A percentile compares a stretch with the other conserved stretches of the same genome.
Conservation (phyloP, 2,113 vertebrate species). For the Rhinopomastus cyanomelas region DNA sequence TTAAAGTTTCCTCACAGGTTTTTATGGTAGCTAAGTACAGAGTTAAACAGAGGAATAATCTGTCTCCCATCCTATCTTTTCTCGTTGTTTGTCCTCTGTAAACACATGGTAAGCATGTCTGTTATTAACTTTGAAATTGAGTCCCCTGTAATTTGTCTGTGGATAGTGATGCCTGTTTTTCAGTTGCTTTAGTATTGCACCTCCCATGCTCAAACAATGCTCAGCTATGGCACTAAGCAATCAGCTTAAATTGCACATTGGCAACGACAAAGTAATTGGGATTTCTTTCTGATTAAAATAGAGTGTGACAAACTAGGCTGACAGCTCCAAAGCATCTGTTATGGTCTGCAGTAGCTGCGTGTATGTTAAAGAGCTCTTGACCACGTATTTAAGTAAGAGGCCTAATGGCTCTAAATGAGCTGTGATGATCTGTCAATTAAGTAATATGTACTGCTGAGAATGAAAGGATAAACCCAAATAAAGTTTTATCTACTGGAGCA, state of each 20-base stretch:
- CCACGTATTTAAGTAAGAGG: background rate
- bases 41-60: slow-evolving; percentile 11
- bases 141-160: slow-evolving; percentile 1
- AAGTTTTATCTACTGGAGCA: background rate
- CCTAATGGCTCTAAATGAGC: background rate
- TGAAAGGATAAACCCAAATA: background rate
- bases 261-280: background rate
- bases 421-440: slow-evolving; percentile 1
- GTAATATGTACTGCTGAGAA: background rate
- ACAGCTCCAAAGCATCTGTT: slow-evolving; percentile 5
- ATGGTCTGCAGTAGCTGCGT: background rate
- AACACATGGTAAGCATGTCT: background rate
- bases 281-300: background rate
- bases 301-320: background rate
- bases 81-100: slow-evolving; percentile 21
- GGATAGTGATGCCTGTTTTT: background rate
- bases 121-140: background rate
- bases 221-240: background rate
- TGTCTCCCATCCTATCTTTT: background rate
- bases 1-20: background rate
- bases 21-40: background rate
- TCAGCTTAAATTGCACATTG: background rate
- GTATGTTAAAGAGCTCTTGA: background rate
- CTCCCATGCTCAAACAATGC: background rate
- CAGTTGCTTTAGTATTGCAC: background rate